phyloP scores from a whole-genome alignment of 2,888 invertebrate species.

The Chrysolina oricalcia region DNA sequence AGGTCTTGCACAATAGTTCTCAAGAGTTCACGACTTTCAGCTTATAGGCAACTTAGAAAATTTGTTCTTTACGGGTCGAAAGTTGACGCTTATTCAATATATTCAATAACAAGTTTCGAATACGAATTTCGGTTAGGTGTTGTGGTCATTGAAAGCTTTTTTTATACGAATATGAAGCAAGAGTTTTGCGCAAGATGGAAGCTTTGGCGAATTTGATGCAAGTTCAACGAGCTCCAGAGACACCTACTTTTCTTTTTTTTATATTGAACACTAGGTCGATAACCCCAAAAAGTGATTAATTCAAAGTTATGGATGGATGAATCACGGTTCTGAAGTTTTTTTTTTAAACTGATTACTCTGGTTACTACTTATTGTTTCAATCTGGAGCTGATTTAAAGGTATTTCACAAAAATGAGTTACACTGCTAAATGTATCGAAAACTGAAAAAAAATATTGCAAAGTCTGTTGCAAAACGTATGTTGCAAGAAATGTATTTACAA shows the following conservation, averaged over 20 bases:
- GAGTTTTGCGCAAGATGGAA: not conserved
- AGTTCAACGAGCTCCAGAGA: not conserved
- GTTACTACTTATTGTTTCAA: too few species aligned
- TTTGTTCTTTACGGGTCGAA: slow-evolving; percentile 3
- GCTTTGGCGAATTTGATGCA: not conserved
- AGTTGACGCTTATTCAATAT: not conserved
- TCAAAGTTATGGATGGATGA: too few species aligned
- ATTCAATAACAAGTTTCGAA: not conserved
- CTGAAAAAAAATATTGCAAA: too few species aligned
- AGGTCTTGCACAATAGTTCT: slow-evolving; percentile 12
- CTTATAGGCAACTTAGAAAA: slow-evolving; percentile 2
- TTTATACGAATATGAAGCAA: not conserved
- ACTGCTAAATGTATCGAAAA: too few species aligned
- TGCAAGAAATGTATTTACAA: too few species aligned
- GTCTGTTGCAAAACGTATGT: too few species aligned
- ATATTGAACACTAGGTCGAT: not conserved
- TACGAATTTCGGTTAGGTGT: not conserved
- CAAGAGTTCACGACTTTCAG: slow-evolving; percentile 13
- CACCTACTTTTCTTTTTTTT: too few species aligned
- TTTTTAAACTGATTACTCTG: too few species aligned
- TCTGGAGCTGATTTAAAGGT: too few species aligned
- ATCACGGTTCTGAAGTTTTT: too few species aligned
- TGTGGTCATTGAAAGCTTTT: not conserved
- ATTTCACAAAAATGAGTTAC: too few species aligned
- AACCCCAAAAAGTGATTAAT: not conserved